phyloP scores from a whole-genome alignment of 2,113 vertebrate genomes.

The Gopherus evgoodei region DNA sequence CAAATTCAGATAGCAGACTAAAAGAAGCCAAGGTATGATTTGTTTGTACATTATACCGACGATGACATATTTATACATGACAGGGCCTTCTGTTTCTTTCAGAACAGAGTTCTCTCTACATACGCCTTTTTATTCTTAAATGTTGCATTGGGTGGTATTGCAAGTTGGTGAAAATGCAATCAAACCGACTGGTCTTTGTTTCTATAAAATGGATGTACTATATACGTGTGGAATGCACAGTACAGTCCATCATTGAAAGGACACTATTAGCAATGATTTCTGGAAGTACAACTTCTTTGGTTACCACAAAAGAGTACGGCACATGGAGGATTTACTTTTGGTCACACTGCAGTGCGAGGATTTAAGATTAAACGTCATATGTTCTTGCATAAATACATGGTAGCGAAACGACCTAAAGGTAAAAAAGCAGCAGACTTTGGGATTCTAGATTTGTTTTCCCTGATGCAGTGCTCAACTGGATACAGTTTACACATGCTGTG shows the following conservation, averaged over 20 bases:
- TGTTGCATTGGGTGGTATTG: background rate
- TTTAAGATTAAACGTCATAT: no score
- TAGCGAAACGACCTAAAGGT: no score
- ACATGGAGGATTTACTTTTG: background rate
- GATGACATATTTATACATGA: background rate
- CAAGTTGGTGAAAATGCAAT: background rate
- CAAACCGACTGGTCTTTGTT: background rate
- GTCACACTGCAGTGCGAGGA: no score
- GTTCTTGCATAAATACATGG: no score
- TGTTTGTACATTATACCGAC: background rate
- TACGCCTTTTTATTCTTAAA: background rate
- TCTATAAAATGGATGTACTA: background rate
- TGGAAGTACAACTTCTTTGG: background rate
- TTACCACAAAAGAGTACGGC: background rate
- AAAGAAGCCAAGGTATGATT: background rate
- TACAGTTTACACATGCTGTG: background rate
- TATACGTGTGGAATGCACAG: background rate
- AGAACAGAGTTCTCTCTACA: background rate
- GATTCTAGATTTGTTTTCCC: background rate
- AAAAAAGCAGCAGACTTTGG: background rate
- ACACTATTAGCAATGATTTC: background rate
- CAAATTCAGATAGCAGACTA: background rate
- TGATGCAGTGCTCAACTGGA: background rate
- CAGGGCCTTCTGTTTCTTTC: background rate
- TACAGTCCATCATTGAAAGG: background rate